Evolutionary conservation across 1,140 invertebrate species (phyloP), one percentile per base, ranked within the genome.

Genomic region (Episyrphus balteatus): DNA sequence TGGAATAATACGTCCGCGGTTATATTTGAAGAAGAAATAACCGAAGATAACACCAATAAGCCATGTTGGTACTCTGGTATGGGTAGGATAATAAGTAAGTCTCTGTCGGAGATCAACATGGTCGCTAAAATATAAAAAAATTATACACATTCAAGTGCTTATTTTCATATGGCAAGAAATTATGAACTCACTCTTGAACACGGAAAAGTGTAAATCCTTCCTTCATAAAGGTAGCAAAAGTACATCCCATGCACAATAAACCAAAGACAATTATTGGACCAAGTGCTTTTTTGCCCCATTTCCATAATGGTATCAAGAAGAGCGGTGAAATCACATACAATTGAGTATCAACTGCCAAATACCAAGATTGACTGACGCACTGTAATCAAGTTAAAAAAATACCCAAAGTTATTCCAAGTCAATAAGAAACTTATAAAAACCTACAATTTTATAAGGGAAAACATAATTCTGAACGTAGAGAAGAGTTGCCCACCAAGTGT

Each of bases 331-430:
- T 62, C 50, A 88, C 72, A 64, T 88, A 90, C 46, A 92, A 72
- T 62, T 92, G 88, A 38, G 88, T 88, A 61, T 93, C 88, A 46
- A 86, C 87, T 6, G 88, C 65, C 43, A 94, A 70, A 57, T 92
- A 93, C 90, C 90, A 94, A 0, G 86, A 83, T 75, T 88, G 87
- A 42, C 85, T 85, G 78, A 93, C 86, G 59, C 90, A 92, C 86
- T 90, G 18, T 5, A 51, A 50, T 32, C 48, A 66, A 47, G n/a
- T 36, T 13, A n/a, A n/a, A 17, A 40, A 2, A 31, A 15, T n/a
- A 13, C 15, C 10, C n/a, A 11, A 10, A 26, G 14, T 26, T 14
- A 15, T 10, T 3, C 1, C 5, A 47, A 5, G 17, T 19, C 2
- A 8, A n/a, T 9, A 5, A 10, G 42, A n/a, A 11, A 74, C 39